Evolutionary conservation across 2,113 vertebrate genomes (phyloP), one percentile per base, ranked within the genome.

Genomic region (Arizona elegans): DNA sequence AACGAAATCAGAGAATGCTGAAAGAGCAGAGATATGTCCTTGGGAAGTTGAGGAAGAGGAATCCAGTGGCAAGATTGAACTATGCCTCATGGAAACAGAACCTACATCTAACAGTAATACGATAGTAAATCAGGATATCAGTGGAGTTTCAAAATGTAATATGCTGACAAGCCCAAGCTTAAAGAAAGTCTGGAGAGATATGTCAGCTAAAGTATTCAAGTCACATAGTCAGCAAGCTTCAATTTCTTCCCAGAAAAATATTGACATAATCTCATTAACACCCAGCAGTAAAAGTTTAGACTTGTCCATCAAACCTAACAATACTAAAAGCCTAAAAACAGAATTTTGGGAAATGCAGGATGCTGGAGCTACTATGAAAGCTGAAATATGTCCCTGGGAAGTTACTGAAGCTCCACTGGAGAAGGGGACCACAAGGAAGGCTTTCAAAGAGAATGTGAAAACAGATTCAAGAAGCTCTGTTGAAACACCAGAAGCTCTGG

Each of bases 361-460:
- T 0, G 2, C 33, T 0, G 53, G 94, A 38, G 29, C 95, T 53
- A 96, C 86, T 33, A 89, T 91, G 0, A 97, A 96, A 95, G 91
- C 92, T 24, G 96, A 98, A 0, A 88, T 98, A 50, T 98, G 97
- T 56, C 97, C 97, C 1, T 97, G 97, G 97, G 97, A 97, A 1
- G 92, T 0, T 19, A 53, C 81, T 13, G 93, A 1, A 17, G 24
- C 47, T 7, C 85, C 65, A 88, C 19, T 50, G 3, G 21, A 81
- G 1, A 56, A 90, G 93, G 90, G 26, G 47, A 26, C 55, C 29
- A 15, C 47, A 12, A 94, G n/a, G 19, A 86, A 65, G 2, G 8
- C 0, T 43, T 33, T 54, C 65, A 21, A 56, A 12, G 50, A 33
- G 21, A 58, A 55, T 33, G 50, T 23, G 33, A 87, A 86, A 87